Conservation (phyloP, 2,888 invertebrate species). For the Polydrusus cervinus region DNA sequence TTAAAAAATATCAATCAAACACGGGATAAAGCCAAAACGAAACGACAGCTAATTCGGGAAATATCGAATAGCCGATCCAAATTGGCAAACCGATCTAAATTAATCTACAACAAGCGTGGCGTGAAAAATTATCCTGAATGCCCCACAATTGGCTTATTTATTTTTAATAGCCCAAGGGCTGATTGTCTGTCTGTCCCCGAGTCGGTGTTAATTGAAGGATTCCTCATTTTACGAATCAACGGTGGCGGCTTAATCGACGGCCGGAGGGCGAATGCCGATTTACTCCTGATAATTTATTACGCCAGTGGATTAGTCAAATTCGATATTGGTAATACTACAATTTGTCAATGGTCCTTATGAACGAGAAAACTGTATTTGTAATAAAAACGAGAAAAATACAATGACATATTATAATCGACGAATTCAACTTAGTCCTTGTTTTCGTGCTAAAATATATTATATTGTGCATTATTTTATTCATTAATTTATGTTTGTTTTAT, state of each 20-base stretch:
- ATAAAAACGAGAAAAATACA: no score
- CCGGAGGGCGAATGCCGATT: slow-evolving; percentile 42
- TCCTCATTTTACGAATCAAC: slow-evolving; percentile 70
- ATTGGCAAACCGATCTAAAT: slow-evolving; percentile 53
- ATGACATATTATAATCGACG: no score
- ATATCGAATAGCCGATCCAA: slow-evolving; percentile 49
- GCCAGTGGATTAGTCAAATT: slow-evolving; percentile 51
- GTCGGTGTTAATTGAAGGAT: slow-evolving; percentile 66
- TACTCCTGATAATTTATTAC: slow-evolving; percentile 51
- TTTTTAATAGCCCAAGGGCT: slow-evolving; percentile 53
- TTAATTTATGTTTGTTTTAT: no score
- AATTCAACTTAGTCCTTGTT: no score
- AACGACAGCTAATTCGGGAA: slow-evolving; percentile 44
- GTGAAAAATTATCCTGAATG: slow-evolving; percentile 52
- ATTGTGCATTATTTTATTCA: no score
- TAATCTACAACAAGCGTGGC: slow-evolving; percentile 46
- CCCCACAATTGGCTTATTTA: slow-evolving; percentile 56
- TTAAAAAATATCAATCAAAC: slow-evolving; percentile 47
- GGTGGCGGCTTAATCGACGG: slow-evolving; percentile 56
- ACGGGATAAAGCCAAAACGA: slow-evolving; percentile 16
- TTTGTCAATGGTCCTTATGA: slow-evolving; percentile 42
- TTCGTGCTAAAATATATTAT: no score
- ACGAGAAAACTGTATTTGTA: no score
- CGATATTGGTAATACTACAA: slow-evolving; percentile 45
- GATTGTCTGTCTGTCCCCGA: slow-evolving; percentile 51